phyloP scores from a whole-genome alignment of 2,797 vertebrate species.

The Typhlichthys eigenmanni region DNA sequence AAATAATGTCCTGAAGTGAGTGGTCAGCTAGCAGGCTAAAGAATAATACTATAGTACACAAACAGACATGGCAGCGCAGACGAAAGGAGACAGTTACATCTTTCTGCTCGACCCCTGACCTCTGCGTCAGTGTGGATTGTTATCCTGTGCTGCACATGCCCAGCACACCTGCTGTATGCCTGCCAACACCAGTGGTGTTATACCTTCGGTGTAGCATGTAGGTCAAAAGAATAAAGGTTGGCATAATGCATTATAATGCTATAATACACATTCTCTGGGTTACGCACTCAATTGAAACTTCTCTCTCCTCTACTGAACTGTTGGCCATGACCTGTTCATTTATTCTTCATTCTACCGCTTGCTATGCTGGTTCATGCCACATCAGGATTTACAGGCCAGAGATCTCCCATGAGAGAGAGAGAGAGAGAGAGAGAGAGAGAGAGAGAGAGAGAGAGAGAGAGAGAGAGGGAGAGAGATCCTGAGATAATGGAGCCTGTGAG shows the following conservation, averaged over 20 bases:
- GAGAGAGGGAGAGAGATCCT: conserved; percentile 5
- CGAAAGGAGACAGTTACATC: conserved; percentile 53
- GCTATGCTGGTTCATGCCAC: conserved; percentile 1
- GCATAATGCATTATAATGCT: conserved; percentile 20
- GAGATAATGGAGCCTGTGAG: conserved; percentile 30
- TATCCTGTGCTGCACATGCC: no score
- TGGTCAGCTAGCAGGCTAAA: conserved; percentile 27
- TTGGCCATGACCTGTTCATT: not conserved
- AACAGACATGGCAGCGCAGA: conserved; percentile 17
- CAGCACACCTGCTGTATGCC: no score
- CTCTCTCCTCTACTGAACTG: not conserved
- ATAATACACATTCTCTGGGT: not conserved
- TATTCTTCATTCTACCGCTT: conserved; percentile 4
- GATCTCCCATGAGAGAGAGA: not conserved
- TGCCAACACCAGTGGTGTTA: no score
- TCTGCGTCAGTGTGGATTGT: conserved; percentile 36
- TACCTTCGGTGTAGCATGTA: no score
- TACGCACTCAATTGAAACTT: not conserved
- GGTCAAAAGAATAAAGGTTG: no score
- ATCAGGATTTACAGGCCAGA: conserved; percentile 8
- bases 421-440: not conserved
- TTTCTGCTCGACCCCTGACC: conserved; percentile 58
- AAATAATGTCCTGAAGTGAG: conserved; percentile 16
- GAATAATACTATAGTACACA: conserved; percentile 30
- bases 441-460: not conserved